Evolutionary conservation across 2,113 vertebrate genomes (phyloP).

Genomic region (Rhombomys opimus): DNA sequence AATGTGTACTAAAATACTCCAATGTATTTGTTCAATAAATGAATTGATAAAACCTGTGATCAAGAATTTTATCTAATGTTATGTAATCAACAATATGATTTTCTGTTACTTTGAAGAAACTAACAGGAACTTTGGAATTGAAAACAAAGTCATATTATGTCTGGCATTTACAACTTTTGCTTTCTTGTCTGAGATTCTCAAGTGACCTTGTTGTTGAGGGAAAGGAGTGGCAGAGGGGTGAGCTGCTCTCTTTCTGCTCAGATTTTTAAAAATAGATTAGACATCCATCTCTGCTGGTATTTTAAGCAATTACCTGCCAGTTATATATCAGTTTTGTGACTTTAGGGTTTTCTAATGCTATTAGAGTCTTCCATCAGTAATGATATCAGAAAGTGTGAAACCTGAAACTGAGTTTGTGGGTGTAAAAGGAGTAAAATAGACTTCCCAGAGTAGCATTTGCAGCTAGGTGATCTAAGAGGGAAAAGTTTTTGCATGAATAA

Average conservation of each 20-base stretch:
- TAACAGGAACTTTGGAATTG: neutral
- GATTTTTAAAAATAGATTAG: constrained; percentile 52
- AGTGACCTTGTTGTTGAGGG: neutral
- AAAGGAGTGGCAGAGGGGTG: neutral
- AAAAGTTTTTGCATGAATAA: neutral
- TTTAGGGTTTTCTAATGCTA: constrained; percentile 35
- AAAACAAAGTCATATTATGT: neutral
- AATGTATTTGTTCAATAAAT: constrained; percentile 27
- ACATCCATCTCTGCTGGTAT: constrained; percentile 4
- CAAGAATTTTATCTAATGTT: constrained; percentile 4
- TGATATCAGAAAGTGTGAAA: constrained; percentile 48
- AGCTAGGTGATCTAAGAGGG: neutral
- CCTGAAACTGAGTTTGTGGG: neutral
- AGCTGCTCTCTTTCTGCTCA: neutral
- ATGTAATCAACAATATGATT: neutral
- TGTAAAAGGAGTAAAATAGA: neutral
- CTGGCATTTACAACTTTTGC: neutral
- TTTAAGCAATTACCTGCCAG: constrained; percentile 30
- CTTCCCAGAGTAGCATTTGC: neutral
- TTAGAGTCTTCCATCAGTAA: constrained; percentile 26
- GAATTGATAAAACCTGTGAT: constrained; percentile 2
- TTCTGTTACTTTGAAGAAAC: neutral
- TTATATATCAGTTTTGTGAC: neutral
- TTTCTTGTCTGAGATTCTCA: neutral
- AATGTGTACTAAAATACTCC: neutral